Evolutionary conservation across 2,797 vertebrate species (phyloP).

Genomic region (Hephaestus fuliginosus): DNA sequence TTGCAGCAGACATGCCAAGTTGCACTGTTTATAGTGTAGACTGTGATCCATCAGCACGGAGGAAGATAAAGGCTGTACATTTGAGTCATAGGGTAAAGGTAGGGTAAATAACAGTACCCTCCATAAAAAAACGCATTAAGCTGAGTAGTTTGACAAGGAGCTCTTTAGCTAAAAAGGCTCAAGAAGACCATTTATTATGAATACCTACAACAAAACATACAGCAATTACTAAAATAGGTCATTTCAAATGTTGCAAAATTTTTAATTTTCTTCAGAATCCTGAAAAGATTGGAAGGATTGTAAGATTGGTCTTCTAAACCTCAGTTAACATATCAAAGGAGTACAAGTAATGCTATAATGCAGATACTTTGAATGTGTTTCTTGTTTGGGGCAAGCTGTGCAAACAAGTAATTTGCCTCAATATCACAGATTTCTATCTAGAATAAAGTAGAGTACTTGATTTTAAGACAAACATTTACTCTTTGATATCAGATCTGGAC

Average conservation of each 20-base stretch:
- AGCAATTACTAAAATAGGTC: not conserved
- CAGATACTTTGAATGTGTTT: not conserved
- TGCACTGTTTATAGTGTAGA: not conserved
- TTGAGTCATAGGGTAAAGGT: not conserved
- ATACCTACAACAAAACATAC: not conserved
- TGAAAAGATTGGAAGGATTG: not conserved
- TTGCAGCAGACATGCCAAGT: not conserved
- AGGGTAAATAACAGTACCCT: not conserved
- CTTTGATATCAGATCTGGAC: slow-evolving; percentile 16
- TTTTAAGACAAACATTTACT: not conserved
- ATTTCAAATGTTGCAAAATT: not conserved
- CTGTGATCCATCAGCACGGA: not conserved
- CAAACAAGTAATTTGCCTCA: slow-evolving; percentile 3
- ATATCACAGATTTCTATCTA: slow-evolving; percentile 24
- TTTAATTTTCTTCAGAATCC: not conserved
- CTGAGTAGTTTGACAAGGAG: not conserved
- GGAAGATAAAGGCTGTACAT: not conserved
- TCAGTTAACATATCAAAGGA: not conserved
- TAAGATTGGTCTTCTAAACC: not conserved
- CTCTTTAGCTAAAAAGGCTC: not conserved
- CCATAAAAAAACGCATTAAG: not conserved
- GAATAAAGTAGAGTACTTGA: not conserved
- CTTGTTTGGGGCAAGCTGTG: not conserved
- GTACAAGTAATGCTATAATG: not conserved
- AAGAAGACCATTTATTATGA: not conserved